phyloP scores from a whole-genome alignment of 2,888 invertebrate genomes.

The Bhutanitis thaidina region DNA sequence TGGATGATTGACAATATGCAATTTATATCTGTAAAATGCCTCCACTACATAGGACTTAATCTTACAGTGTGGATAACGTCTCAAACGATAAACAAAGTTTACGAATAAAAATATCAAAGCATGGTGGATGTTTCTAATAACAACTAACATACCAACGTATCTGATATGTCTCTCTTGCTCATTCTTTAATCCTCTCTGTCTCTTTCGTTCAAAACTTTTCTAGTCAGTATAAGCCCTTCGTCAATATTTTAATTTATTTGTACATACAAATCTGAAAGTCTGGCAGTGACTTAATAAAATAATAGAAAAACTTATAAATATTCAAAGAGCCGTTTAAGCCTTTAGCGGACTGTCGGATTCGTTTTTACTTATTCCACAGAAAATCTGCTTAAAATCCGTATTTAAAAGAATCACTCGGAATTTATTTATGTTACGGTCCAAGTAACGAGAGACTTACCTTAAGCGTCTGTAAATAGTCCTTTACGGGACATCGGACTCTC shows the following conservation, averaged over 20 bases:
- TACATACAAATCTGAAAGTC: constrained; percentile 11
- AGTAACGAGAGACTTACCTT: constrained; percentile 4
- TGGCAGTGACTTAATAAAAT: constrained; percentile 64
- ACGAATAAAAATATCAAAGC: too few relatives aligned
- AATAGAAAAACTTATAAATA: constrained; percentile 79
- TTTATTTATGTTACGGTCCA: constrained; percentile 58
- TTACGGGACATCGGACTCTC: too few relatives aligned
- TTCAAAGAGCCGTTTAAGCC: constrained; percentile 69
- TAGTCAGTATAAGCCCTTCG: not conserved
- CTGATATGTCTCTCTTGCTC: too few relatives aligned
- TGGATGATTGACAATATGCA: too few relatives aligned
- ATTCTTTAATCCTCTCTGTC: too few relatives aligned
- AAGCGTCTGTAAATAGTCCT: too few relatives aligned
- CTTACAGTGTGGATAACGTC: too few relatives aligned
- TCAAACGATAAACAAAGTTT: too few relatives aligned
- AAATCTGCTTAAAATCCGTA: constrained; percentile 80
- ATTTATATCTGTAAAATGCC: too few relatives aligned
- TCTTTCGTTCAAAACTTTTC: not conserved
- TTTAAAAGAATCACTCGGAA: constrained; percentile 79
- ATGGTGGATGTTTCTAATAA: too few relatives aligned
- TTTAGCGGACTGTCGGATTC: constrained; percentile 76
- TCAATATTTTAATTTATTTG: constrained; percentile 19
- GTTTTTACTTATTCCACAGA: constrained; percentile 79
- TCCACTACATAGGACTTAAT: too few relatives aligned
- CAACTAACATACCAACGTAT: too few relatives aligned